Conservation (phyloP, 2,888 invertebrate species). For the Cantharis flavilabris region DNA sequence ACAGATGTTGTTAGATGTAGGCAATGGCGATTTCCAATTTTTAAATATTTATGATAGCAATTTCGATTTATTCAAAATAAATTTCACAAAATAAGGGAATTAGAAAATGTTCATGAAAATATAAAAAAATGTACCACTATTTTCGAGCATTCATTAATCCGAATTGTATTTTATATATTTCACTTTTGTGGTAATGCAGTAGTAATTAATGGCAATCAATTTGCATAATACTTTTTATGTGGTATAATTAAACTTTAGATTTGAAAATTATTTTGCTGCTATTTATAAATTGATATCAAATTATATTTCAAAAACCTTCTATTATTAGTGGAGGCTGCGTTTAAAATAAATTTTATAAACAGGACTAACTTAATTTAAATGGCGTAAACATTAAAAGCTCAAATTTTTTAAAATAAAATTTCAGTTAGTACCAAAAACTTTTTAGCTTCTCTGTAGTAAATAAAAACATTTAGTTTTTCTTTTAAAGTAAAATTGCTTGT, state of each 20-base stretch:
- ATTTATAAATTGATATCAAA: not conserved
- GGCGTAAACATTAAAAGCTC: not conserved
- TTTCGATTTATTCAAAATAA: not conserved
- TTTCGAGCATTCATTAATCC: not conserved
- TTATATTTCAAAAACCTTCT: not conserved
- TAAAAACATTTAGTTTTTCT: not conserved
- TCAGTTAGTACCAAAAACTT: not conserved
- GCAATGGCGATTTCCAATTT: not conserved
- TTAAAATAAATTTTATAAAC: not conserved
- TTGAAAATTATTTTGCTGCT: not conserved
- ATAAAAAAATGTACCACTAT: not conserved
- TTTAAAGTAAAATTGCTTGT: not conserved
- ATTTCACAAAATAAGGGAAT: not conserved
- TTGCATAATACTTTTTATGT: not conserved
- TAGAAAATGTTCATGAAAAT: not conserved
- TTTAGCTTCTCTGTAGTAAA: not conserved
- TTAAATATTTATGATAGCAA: not conserved
- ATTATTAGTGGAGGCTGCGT: not conserved
- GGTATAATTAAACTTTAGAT: not conserved
- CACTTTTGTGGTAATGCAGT: not conserved
- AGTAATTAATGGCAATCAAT: not conserved
- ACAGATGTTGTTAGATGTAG: slow-evolving; percentile 9
- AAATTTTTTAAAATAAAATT: not conserved
- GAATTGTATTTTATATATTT: too few relatives aligned
- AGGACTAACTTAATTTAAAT: not conserved